These are phyloP conservation scores for Ammodytes marinus DNA, from an alignment of 2,113 vertebrate genomes.

Conservation along the genomic window DNA sequence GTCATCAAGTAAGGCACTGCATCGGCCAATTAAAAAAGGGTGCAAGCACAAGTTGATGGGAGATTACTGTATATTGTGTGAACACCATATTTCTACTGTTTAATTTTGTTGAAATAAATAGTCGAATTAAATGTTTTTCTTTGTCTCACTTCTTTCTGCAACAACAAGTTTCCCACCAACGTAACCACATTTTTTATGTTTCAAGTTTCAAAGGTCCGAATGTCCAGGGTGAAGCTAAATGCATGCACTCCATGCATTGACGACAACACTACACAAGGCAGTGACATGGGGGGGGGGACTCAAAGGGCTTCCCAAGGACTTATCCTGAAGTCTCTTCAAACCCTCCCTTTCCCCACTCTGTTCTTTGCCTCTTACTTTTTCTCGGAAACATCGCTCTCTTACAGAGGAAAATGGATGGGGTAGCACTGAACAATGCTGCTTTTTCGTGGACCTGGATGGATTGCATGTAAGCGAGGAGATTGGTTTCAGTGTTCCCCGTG, in stretches of 20 bases:
- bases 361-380: slow-evolving; percentile 53
- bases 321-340: slow-evolving; percentile 42
- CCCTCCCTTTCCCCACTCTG: slow-evolving; percentile 8
- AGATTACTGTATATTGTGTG: not conserved
- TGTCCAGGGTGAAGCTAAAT: not conserved
- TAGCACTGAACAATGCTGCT: slow-evolving; percentile 58
- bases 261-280: slow-evolving; percentile 4
- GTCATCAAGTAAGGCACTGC: not conserved
- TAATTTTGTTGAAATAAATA: not conserved
- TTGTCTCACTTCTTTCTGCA: slow-evolving; percentile 9
- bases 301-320: slow-evolving; percentile 45
- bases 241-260: slow-evolving; percentile 24
- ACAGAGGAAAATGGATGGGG: slow-evolving; percentile 73
- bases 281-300: slow-evolving; percentile 5
- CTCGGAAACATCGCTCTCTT: slow-evolving; percentile 47
- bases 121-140: not conserved
- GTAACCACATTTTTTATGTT: not conserved
- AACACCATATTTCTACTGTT: not conserved
- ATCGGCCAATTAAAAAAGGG: not conserved
- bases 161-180: not conserved
- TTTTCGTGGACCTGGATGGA: slow-evolving; percentile 76
- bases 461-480: slow-evolving; percentile 78
- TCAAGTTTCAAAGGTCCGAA: not conserved
- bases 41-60: not conserved
- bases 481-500: slow-evolving; percentile 79